phyloP scores from a whole-genome alignment of 2,797 vertebrate genomes.

The Eulemur coronatus region DNA sequence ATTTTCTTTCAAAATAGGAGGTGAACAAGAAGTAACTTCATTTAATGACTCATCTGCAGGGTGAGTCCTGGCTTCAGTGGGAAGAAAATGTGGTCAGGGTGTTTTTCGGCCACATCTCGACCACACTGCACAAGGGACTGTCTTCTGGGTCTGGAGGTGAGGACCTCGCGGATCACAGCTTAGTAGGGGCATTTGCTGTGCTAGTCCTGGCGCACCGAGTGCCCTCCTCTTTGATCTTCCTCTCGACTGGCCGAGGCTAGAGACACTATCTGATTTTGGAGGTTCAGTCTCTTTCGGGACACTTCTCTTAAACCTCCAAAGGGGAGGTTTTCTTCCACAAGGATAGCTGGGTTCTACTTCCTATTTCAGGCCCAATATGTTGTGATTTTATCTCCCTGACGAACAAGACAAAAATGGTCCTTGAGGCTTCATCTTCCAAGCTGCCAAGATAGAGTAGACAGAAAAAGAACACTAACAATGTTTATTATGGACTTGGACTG shows the following conservation, averaged over 20 bases:
- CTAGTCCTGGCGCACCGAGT: no score
- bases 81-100: accelerated
- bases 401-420: not conserved
- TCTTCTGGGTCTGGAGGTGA: not conserved
- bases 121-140: not conserved
- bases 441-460: not conserved
- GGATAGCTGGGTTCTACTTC: not conserved
- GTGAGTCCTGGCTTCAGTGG: not conserved
- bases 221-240: no score
- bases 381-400: not conserved
- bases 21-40: not conserved
- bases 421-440: not conserved
- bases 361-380: not conserved
- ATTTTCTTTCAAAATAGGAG: not conserved
- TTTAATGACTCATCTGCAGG: no score
- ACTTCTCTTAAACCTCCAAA: no score
- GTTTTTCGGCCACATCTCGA: no score
- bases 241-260: no score
- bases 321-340: no score
- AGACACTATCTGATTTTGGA: no score
- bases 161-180: not conserved
- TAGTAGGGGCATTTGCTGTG: not conserved
- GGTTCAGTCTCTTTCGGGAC: no score
- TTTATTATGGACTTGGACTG: not conserved
- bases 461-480: not conserved